Evolutionary conservation across 2,113 vertebrate genomes (phyloP).

Genomic region (Melanotaenia duboulayi): DNA sequence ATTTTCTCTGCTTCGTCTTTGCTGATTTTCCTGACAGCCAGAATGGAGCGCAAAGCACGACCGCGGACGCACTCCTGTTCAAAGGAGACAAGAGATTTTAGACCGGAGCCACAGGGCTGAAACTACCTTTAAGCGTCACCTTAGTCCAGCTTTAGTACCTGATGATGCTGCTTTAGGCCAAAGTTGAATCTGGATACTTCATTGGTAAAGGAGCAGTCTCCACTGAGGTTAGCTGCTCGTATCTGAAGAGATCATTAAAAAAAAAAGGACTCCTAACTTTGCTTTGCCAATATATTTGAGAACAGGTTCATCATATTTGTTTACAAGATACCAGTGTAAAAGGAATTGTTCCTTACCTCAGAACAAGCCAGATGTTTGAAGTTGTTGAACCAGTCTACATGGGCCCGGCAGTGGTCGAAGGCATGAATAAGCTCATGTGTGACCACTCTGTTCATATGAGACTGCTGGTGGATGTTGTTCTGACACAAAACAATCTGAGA

Average conservation of each 20-base stretch:
- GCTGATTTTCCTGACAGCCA: constrained; percentile 92
- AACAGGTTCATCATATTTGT: not conserved
- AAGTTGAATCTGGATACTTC: constrained; percentile 91
- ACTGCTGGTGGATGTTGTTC: constrained; percentile 93
- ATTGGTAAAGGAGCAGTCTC: constrained; percentile 91
- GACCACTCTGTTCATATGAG: constrained; percentile 94
- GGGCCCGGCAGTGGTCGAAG: constrained; percentile 95
- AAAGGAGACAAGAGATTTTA: rapidly evolving
- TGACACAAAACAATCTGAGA: constrained; percentile 96
- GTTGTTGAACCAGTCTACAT: constrained; percentile 95
- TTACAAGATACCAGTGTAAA: no score
- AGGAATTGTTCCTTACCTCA: constrained; percentile 83
- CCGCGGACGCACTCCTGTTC: constrained; percentile 90
- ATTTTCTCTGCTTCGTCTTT: constrained; percentile 88
- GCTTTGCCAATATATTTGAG: no score
- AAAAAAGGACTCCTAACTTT: no score
- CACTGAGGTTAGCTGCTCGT: constrained; percentile 95
- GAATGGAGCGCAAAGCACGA: constrained; percentile 91
- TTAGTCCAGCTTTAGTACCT: constrained; percentile 80
- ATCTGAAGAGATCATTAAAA: constrained; percentile 80
- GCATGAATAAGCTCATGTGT: constrained; percentile 96
- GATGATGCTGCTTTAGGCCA: constrained; percentile 92
- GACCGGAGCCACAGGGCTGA: not conserved
- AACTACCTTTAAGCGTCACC: not conserved
- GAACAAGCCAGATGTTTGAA: constrained; percentile 94